Conservation (phyloP, 2,113 vertebrate genomes). For the Geothlypis trichas region DNA sequence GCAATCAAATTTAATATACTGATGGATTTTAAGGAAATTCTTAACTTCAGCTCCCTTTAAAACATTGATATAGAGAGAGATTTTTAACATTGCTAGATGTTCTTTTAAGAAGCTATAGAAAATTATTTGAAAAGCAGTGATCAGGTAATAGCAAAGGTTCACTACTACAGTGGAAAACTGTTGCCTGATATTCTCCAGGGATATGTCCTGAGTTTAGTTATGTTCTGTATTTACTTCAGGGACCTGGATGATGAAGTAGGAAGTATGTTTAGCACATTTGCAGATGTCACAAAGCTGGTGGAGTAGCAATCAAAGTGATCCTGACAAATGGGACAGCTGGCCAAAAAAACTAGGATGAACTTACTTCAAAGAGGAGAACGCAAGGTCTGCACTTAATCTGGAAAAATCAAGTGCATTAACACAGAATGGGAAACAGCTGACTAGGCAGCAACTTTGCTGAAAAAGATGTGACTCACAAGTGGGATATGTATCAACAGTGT, state of each 20-base stretch:
- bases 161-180: neutral
- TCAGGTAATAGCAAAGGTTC: neutral
- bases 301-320: conserved; percentile 1
- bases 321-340: conserved; percentile 7
- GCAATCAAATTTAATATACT: neutral
- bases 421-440: conserved; percentile 46
- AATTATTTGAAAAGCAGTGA: neutral
- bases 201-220: neutral
- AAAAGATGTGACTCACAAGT: conserved; percentile 38
- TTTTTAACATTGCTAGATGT: neutral
- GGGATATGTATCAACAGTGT: conserved; percentile 24
- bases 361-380: conserved; percentile 39
- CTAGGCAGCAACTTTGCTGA: conserved; percentile 33
- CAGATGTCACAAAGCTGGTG: neutral
- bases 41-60: neutral
- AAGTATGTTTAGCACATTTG: neutral
- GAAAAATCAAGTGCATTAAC: conserved; percentile 20
- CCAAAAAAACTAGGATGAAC: neutral
- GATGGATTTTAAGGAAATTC: neutral
- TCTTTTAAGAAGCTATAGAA: neutral
- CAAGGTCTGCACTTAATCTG: conserved; percentile 39
- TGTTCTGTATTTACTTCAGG: neutral
- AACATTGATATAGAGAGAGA: neutral
- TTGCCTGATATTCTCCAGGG: neutral
- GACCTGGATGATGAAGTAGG: neutral